These are phyloP conservation scores for Drosophila flavopinicola DNA, from an alignment of 2,888 invertebrate species.

Conservation along the genomic window DNA sequence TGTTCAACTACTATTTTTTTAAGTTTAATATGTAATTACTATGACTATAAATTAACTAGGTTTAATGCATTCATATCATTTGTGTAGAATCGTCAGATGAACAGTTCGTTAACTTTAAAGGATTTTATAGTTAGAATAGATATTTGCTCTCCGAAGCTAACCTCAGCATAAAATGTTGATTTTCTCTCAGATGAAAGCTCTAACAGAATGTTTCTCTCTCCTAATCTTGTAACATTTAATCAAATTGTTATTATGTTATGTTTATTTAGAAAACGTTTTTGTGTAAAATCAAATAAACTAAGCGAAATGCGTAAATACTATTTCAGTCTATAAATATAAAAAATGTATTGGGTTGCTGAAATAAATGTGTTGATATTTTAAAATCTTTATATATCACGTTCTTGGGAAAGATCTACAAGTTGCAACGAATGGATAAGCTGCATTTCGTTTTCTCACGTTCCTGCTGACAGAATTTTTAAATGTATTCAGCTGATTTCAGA, in stretches of 20 bases:
- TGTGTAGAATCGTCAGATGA: conserved; percentile 78
- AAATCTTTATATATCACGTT: too few relatives aligned
- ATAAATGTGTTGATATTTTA: not conserved
- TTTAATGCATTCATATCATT: conserved; percentile 70
- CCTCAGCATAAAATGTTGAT: conserved; percentile 57
- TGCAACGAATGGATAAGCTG: not conserved
- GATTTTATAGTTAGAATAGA: conserved; percentile 63
- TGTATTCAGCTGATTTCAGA: too few relatives aligned
- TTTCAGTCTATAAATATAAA: conserved; percentile 14
- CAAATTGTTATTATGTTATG: conserved; percentile 61
- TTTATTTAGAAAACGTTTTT: conserved; percentile 57
- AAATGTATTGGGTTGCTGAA: conserved; percentile 6
- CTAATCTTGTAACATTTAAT: conserved; percentile 56
- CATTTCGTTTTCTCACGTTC: not conserved
- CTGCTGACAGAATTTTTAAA: not conserved
- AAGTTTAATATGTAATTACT: conserved; percentile 79
- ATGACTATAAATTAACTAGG: conserved; percentile 74
- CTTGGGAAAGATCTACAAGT: not conserved
- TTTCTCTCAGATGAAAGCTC: conserved; percentile 69
- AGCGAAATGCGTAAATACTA: conserved; percentile 41
- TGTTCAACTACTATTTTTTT: conserved; percentile 81
- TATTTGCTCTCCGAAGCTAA: conserved; percentile 71
- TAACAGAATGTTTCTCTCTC: conserved; percentile 64
- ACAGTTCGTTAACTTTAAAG: conserved; percentile 68
- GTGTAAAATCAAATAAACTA: conserved; percentile 59